Evolutionary conservation across 2,797 vertebrate species (phyloP).

Genomic region (Clamator glandarius): DNA sequence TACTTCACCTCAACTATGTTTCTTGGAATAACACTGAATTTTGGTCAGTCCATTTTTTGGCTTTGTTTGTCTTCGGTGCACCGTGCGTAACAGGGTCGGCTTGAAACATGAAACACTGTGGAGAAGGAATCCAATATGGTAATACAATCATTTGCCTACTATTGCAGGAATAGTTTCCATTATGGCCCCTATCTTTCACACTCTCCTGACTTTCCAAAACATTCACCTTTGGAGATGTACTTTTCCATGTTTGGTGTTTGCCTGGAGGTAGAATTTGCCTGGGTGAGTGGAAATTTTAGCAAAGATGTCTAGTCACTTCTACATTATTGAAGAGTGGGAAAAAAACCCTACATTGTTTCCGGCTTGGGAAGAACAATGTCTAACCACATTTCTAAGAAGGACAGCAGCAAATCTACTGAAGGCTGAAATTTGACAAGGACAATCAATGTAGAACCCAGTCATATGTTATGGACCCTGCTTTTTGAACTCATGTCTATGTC

Average conservation of each 20-base stretch:
- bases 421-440: neutral
- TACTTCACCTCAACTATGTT: constrained; percentile 68
- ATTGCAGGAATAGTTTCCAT: constrained; percentile 57
- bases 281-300: neutral
- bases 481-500: neutral
- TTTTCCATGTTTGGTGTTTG: constrained; percentile 43
- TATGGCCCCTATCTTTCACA: constrained; percentile 24
- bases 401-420: neutral
- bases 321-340: neutral
- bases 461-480: neutral
- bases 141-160: constrained; percentile 3
- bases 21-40: constrained; percentile 42
- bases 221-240: constrained; percentile 44
- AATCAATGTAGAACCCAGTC: neutral
- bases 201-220: constrained; percentile 62
- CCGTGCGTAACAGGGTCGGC: constrained; percentile 17
- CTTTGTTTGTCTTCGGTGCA: constrained; percentile 41
- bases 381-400: constrained; percentile 1
- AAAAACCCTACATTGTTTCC: neutral
- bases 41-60: constrained; percentile 41
- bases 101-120: neutral
- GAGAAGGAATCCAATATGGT: constrained; percentile 34
- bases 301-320: neutral
- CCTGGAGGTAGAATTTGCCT: constrained; percentile 38
- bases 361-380: neutral